Evolutionary conservation across 2,113 vertebrate species (phyloP), one percentile per base, ranked within the genome.

Genomic region (Phocoena sinus): DNA sequence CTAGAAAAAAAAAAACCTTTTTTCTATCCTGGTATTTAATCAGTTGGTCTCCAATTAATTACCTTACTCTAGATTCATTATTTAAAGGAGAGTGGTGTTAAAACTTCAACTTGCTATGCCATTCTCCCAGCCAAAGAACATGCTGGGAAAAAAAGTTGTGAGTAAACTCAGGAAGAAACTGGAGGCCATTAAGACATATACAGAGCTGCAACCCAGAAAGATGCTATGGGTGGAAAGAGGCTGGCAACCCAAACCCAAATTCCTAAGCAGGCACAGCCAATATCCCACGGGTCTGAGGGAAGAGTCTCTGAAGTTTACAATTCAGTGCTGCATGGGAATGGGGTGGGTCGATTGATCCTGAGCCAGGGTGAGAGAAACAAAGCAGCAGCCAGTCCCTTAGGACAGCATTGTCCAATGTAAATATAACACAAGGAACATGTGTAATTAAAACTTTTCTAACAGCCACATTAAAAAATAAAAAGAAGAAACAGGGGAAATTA

Each of bases 271-370:
- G 44, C 33, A 63, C 31, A 33, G 36, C 38, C 36, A 21, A 15
- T 9, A 25, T 50, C 4, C 11, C 18, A 36, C 1, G 1, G 31
- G 50, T n/a, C 65, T 18, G 28, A 68, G 26, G 50, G 11, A 41
- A 79, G 38, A 2, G 20, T 58, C 73, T 31, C 38, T 76, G 31
- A 70, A 94, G 53, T 20, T 6, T 2, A 31, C 38, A 36, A 5
- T 1, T 76, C 62, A 18, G 21, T 14, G 33, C 47, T 31, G 1
- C 4, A 8, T 2, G 14, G 4, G 74, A 14, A 25, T 3, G 13
- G 10, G 13, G 50, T 44, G 41, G 67, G 79, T 67, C 5, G 26
- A n/a, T 3, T 4, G 23, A 50, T 6, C 10, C 23, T 62, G 38
- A 56, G 47, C 17, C 33, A 36, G 11, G 10, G 31, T 12, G 41